Base-by-base conservation (phyloP, 2,113 vertebrate species). In the Phoenicopterus ruber region DNA sequence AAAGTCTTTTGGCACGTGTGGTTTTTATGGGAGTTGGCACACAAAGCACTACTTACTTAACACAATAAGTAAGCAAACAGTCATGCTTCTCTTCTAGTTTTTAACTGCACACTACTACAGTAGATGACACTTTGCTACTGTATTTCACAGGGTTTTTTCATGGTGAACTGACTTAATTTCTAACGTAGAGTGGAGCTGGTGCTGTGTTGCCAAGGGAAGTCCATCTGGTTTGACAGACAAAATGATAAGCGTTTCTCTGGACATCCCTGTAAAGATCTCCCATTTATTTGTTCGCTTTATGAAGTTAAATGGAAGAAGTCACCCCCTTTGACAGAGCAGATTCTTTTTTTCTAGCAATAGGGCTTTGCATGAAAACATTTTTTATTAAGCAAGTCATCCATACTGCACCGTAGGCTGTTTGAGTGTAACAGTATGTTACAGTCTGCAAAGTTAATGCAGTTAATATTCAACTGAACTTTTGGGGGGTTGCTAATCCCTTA, bases 401-500 rank as follows among this genome's bases (percentile, higher is more conserved):
- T 94, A 94, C 95, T 94, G 90, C 92, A 97, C 96, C 54, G 67
- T 96, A 96, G 97, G 97, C 97, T 98, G 90, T 97, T 97, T 87
- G 91, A 95, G 95, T 93, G 94, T 96, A 97, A 96, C 95, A 86
- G 94, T 97, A 93, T 91, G 90, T 96, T 97, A 81, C 96, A 97
- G 96, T 94, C 94, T 96, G 93, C 90, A 95, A 98, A 98, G 97
- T 98, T 98, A 98, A 98, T 97, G 86, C 84, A 93, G 98, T 98
- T 98, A 98, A 98, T 98, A 98, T 98, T 98, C 97, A 98, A 97
- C 98, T 96, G 96, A 98, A 98, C 97, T 98, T 98, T 98, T 96
- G 94, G 97, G 97, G 98, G 98, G 96, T 98, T 98, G 98, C 97
- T 99, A 99, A 99, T 99, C 98, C 97, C 98, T 92, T 88, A 97